phyloP scores from a whole-genome alignment of 1,140 invertebrate species.

The Marisa cornuarietis region DNA sequence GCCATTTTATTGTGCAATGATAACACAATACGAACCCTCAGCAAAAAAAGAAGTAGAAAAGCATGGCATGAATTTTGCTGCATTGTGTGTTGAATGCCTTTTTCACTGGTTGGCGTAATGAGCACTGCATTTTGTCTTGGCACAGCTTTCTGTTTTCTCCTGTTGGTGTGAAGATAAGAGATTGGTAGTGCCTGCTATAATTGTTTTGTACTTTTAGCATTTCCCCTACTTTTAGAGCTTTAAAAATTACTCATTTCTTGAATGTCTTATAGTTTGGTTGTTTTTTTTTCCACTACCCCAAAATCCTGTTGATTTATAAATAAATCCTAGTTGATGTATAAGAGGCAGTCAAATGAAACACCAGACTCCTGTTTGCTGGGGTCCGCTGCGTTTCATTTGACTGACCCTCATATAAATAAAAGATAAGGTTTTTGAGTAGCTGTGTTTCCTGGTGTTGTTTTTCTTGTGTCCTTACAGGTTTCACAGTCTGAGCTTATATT shows the following conservation, averaged over 20 bases:
- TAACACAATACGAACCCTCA: constrained; percentile 18
- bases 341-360: too few relatives aligned
- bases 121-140: not conserved
- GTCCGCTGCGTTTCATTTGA: too few relatives aligned
- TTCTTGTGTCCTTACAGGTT: too few relatives aligned
- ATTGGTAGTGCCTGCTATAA: too few relatives aligned
- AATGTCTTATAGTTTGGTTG: not conserved
- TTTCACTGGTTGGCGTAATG: not conserved
- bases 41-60: not conserved
- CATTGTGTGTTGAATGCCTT: not conserved
- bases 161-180: not conserved
- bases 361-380: too few relatives aligned
- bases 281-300: not conserved
- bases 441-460: too few relatives aligned
- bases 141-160: not conserved
- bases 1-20: constrained; percentile 24
- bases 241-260: not conserved
- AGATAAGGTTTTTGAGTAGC: too few relatives aligned
- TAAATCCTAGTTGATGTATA: too few relatives aligned
- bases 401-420: too few relatives aligned
- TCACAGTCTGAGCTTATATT: too few relatives aligned
- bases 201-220: too few relatives aligned
- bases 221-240: too few relatives aligned
- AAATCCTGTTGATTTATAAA: not conserved
- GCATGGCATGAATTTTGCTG: not conserved